Evolutionary conservation across 1,140 invertebrate genomes (phyloP).

Genomic region (Drosophila navojoa): DNA sequence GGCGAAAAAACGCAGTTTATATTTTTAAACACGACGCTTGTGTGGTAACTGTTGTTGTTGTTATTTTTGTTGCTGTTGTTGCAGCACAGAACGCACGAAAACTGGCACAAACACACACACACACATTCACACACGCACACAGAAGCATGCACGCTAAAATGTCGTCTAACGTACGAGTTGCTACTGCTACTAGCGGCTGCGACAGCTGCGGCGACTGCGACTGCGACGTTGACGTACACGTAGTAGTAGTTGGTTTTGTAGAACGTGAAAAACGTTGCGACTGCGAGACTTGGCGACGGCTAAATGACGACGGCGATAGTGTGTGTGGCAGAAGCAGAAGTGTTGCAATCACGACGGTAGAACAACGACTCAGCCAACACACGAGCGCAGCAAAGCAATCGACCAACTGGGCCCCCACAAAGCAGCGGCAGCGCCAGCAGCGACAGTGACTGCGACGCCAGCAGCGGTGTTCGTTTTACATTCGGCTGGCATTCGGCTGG

Average conservation of each 20-base stretch:
- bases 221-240: slow-evolving; percentile 37
- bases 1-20: slow-evolving; percentile 80
- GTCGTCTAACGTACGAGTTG: slow-evolving; percentile 51
- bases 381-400: slow-evolving; percentile 47
- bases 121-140: slow-evolving; percentile 27
- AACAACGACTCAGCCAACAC: slow-evolving; percentile 77
- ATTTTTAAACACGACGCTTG: slow-evolving; percentile 57
- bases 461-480: slow-evolving; percentile 6
- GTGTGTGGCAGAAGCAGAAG: slow-evolving; percentile 56
- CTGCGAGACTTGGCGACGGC: slow-evolving; percentile 35
- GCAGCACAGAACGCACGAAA: slow-evolving; percentile 75
- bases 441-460: slow-evolving; percentile 24
- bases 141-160: slow-evolving; percentile 52
- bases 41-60: slow-evolving; percentile 71
- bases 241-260: slow-evolving; percentile 20
- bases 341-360: slow-evolving; percentile 83
- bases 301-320: slow-evolving; percentile 35
- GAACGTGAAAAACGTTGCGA: slow-evolving; percentile 45
- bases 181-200: slow-evolving; percentile 35
- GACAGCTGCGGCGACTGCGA: slow-evolving; percentile 21
- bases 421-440: slow-evolving; percentile 27
- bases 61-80: slow-evolving; percentile 46
- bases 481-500: slow-evolving; percentile 1
- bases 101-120: slow-evolving; percentile 67
- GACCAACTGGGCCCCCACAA: slow-evolving; percentile 68